Evolutionary conservation across 2,113 vertebrate species (phyloP), one percentile per base, ranked within the genome.

Genomic region (Myrmecophaga tridactyla): DNA sequence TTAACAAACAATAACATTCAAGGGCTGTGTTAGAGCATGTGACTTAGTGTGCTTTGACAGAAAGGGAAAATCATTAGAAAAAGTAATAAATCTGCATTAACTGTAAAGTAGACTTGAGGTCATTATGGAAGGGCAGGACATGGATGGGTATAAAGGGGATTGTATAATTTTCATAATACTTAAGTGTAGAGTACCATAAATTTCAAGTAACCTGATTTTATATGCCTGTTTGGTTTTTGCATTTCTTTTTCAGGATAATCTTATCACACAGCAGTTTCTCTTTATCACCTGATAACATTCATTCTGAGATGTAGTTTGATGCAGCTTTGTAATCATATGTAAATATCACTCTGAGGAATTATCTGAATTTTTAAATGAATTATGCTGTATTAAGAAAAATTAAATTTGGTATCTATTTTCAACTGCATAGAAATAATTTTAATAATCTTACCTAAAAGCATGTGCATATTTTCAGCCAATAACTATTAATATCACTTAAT

Each of bases 321-420:
- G 17, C 77, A 94, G 85, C 4, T 83, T 94, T 27, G 6, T 94
- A 77, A 89, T 87, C 70, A 58, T 23, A 86, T 90, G 53, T 48
- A 70, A 7, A 43, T 70, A 36, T 46, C 76, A 31, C 77, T 87
- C 63, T 87, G 87, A 93, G 78, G 39, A 56, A 51, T 88, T 85
- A 89, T 86, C 53, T 92, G 18, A 92, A 89, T 86, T 97, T 77
- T 96, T 91, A 97, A 60, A 58, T 78, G 17, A 43, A 3, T 94
- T 39, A 60, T 89, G 69, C 18, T 91, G 5, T 88, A 41, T 27
- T 85, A 43, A 27, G 5, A 72, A 73, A 94, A 89, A 62, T 87
- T 85, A 89, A 90, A 86, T 65, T 93, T 88, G 41, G 21, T 51
- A 34, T 94, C 48, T 31, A 77, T 76, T 94, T 67, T 81, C 63